Percentiles rank a stretch among this genome's conserved stretches.
Evolutionary conservation across 2,888 invertebrate genomes (phyloP).

Genomic region (Tuta absoluta): DNA sequence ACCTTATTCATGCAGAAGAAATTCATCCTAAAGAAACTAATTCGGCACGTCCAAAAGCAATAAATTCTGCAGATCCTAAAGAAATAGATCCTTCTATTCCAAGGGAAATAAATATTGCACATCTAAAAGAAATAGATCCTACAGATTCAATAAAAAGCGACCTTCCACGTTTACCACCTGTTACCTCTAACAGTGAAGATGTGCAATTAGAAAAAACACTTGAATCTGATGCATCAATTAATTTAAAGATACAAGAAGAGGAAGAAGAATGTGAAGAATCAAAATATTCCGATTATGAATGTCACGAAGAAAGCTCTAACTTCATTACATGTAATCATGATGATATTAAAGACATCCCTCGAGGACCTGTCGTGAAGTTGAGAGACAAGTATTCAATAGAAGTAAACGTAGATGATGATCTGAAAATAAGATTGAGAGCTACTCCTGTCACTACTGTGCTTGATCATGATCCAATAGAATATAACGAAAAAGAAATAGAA

Average conservation of each 20-base stretch:
- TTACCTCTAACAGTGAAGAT: conserved; percentile 36
- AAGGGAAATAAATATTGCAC: no score
- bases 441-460: conserved; percentile 53
- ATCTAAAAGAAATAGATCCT: no score
- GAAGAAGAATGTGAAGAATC: conserved; percentile 56
- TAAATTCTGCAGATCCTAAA: no score
- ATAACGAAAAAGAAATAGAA: conserved; percentile 60
- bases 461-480: conserved; percentile 49
- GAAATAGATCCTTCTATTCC: no score
- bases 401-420: conserved; percentile 67
- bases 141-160: conserved; percentile 7
- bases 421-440: conserved; percentile 62
- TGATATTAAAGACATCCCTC: conserved; percentile 44
- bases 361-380: conserved; percentile 47
- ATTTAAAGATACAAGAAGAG: conserved; percentile 50
- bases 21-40: no score
- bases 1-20: no score
- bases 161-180: conserved; percentile 20
- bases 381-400: conserved; percentile 73
- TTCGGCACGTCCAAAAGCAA: no score
- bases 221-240: conserved; percentile 36
- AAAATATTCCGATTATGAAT: conserved; percentile 61
- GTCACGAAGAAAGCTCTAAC: conserved; percentile 60
- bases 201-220: conserved; percentile 22
- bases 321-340: conserved; percentile 53